These are phyloP conservation scores for Macaca nemestrina DNA, from an alignment of 2,113 vertebrate species.

Conservation along the genomic window DNA sequence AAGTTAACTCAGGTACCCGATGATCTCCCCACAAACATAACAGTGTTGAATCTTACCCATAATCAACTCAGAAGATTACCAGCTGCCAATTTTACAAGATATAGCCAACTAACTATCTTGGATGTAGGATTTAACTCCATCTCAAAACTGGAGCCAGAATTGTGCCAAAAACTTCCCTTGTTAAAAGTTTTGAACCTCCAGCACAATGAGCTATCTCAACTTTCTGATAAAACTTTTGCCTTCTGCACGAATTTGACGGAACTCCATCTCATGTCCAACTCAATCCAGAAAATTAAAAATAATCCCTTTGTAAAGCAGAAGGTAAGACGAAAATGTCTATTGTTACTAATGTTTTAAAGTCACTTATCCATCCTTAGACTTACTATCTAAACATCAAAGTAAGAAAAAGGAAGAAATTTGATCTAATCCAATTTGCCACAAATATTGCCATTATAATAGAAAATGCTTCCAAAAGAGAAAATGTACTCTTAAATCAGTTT, in stretches of 20 bases:
- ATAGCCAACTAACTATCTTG: slow-evolving; percentile 85
- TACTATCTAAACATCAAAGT: background rate
- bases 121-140: slow-evolving; percentile 90
- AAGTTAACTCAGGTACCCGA: slow-evolving; percentile 88
- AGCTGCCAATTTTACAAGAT: slow-evolving; percentile 83
- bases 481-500: background rate
- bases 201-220: slow-evolving; percentile 88
- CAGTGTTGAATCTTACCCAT: slow-evolving; percentile 91
- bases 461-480: slow-evolving; percentile 17
- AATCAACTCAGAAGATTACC: slow-evolving; percentile 86
- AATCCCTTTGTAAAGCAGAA: slow-evolving; percentile 87
- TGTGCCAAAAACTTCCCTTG: slow-evolving; percentile 86
- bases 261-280: slow-evolving; percentile 89
- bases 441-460: background rate
- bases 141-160: slow-evolving; percentile 83
- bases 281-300: slow-evolving; percentile 82
- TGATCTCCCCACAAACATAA: slow-evolving; percentile 91
- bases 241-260: slow-evolving; percentile 84
- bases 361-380: background rate
- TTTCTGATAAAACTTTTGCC: slow-evolving; percentile 84
- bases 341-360: background rate
- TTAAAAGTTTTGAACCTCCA: slow-evolving; percentile 87
- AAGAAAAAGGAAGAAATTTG: background rate
- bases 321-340: slow-evolving; percentile 77
- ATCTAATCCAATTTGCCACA: no score